phyloP scores from a whole-genome alignment of 2,888 invertebrate genomes.

The Imbricaverruca yamaguchii region DNA sequence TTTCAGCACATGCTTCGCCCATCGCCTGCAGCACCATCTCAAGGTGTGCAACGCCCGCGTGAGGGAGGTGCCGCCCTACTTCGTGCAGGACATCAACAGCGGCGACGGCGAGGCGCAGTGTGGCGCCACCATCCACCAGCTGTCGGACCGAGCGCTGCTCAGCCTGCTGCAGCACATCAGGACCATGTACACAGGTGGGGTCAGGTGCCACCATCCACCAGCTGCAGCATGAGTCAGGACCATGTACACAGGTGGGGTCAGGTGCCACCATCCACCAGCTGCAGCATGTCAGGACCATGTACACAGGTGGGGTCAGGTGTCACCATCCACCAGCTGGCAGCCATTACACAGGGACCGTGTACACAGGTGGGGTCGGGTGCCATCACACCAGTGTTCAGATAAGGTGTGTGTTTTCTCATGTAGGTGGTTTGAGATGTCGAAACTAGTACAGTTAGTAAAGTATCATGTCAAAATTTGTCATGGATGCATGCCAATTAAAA shows the following conservation, averaged over 20 bases:
- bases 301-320: not conserved
- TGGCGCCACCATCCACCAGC: not conserved
- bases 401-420: not conserved
- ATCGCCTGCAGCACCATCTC: conserved; percentile 27
- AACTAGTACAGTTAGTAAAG: no score
- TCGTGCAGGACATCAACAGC: conserved; percentile 24
- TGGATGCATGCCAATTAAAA: no score
- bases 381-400: no score
- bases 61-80: conserved; percentile 19
- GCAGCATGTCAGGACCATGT: not conserved
- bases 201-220: not conserved
- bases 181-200: not conserved
- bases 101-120: not conserved
- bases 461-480: no score
- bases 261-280: not conserved
- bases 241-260: not conserved
- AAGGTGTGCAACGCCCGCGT: conserved; percentile 29
- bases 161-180: not conserved
- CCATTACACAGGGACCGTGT: not conserved
- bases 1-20: conserved; percentile 29
- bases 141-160: not conserved
- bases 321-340: not conserved
- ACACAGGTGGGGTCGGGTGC: not conserved
- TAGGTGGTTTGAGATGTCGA: not conserved
- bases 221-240: not conserved